A percentile compares a stretch with the other conserved stretches of the same genome.
phyloP scores from a whole-genome alignment of 2,888 invertebrate species.

The Coelopa pilipes region DNA sequence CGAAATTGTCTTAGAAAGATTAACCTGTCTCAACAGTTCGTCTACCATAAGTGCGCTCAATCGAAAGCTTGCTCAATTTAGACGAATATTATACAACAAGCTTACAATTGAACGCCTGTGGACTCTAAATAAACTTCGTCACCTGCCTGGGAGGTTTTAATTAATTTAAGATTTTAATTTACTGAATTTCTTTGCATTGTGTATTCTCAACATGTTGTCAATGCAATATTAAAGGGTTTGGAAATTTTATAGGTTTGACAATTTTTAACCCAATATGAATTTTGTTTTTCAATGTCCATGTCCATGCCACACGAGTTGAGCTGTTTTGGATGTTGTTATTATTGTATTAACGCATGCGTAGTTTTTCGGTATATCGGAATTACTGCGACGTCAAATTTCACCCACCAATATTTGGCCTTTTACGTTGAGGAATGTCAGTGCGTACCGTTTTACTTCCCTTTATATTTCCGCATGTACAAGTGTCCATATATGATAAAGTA shows the following conservation, averaged over 20 bases:
- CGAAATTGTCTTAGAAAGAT: too few species aligned
- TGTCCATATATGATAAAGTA: too few species aligned
- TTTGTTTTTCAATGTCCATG: not conserved
- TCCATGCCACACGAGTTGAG: not conserved
- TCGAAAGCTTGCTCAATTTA: not conserved
- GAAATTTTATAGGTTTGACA: conserved; percentile 11
- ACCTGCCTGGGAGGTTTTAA: conserved; percentile 4
- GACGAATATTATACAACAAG: conserved; percentile 17
- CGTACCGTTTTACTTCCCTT: not conserved
- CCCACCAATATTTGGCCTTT: not conserved
- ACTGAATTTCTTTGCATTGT: not conserved
- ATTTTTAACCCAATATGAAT: not conserved
- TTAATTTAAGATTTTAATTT: conserved; percentile 8
- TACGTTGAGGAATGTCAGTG: conserved; percentile 23
- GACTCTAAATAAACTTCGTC: not conserved
- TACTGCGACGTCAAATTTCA: too few species aligned
- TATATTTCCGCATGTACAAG: too few species aligned
- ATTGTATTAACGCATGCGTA: not conserved
- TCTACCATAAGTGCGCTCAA: not conserved
- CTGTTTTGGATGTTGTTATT: not conserved
- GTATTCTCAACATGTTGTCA: conserved; percentile 3
- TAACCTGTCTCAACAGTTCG: too few species aligned
- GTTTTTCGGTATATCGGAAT: not conserved
- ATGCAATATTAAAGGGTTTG: conserved; percentile 17
- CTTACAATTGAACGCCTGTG: not conserved